Base-by-base conservation (phyloP, 2,888 invertebrate species). In the Osedax frankpressi region DNA sequence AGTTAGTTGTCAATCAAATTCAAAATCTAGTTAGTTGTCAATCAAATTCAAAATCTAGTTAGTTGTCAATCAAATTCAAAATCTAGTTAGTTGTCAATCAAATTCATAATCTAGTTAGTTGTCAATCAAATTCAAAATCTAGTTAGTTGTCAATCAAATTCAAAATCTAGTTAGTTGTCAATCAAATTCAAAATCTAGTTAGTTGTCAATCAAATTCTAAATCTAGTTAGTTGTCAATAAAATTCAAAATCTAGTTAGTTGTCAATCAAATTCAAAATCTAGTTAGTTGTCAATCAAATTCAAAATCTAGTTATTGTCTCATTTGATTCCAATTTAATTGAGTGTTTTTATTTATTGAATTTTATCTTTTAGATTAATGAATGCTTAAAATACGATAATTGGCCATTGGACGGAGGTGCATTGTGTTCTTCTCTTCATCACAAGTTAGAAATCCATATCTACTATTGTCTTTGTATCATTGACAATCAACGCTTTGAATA, bases 121-220 rank as follows among this genome's bases (percentile, higher is more conserved):
- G 89, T 91, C 19, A 90, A 91, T 77, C 97, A 97, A 86, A 92
- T 98, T 81, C 97, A 97, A 0, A 90, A 91, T 73, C 93, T 96
- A 85, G 92, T 92, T 84, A 89, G 91, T 87, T 28, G n/a, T n/a
- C n/a, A n/a, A n/a, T n/a, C n/a, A n/a, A n/a, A n/a, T n/a, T n/a
- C n/a, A n/a, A n/a, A n/a, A n/a, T n/a, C n/a, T n/a, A n/a, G n/a
- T 86, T 98, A 78, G 88, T 97, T 70, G 89, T 91, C 19, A 90
- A 91, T 77, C 97, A 97, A 86, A 92, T 98, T 81, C 97, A 97
- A 0, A 90, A 91, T 73, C 93, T 96, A 85, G 92, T 92, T 84
- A 89, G 91, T 87, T 28, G n/a, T n/a, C n/a, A n/a, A n/a, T n/a
- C n/a, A n/a, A n/a, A n/a, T n/a, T n/a, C n/a, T n/a, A n/a, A n/a